Conservation (phyloP, 2,888 invertebrate species). For the Subacronicta megacephala region DNA sequence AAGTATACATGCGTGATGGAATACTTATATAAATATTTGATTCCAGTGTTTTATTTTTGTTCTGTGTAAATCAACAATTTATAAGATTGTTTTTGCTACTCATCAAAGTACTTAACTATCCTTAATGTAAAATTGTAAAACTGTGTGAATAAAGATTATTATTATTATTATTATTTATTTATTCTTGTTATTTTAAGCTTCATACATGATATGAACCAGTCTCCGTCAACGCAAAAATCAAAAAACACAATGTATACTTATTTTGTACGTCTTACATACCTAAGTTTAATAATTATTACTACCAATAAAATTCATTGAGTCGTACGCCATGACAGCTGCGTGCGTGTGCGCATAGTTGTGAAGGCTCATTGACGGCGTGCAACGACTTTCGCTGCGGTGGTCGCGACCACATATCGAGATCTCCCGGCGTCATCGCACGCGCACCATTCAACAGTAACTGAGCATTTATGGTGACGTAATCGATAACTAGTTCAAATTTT, state of each 20-base stretch:
- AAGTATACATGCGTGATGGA: no score
- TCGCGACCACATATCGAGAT: conserved; percentile 65
- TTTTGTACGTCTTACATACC: conserved; percentile 8
- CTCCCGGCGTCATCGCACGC: conserved; percentile 67
- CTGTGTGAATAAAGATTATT: no score
- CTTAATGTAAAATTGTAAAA: no score
- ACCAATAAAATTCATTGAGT: conserved; percentile 48
- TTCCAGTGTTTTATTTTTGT: no score
- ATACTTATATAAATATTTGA: no score
- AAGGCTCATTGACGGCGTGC: conserved; percentile 63
- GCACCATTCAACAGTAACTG: conserved; percentile 51
- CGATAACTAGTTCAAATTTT: conserved; percentile 49
- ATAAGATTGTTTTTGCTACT: no score
- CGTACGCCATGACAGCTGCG: conserved; percentile 47
- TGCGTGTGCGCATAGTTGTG: conserved; percentile 50
- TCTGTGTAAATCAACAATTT: no score
- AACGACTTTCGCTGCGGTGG: conserved; percentile 60
- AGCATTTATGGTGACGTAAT: conserved; percentile 42
- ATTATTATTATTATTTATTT: no score
- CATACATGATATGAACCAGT: no score
- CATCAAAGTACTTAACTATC: no score
- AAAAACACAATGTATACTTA: conserved; percentile 1
- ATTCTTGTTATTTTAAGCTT: no score
- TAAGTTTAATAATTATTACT: conserved; percentile 46
- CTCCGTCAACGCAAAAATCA: background rate